phyloP scores from a whole-genome alignment of 2,797 vertebrate species.

The Pteronotus mesoamericanus region DNA sequence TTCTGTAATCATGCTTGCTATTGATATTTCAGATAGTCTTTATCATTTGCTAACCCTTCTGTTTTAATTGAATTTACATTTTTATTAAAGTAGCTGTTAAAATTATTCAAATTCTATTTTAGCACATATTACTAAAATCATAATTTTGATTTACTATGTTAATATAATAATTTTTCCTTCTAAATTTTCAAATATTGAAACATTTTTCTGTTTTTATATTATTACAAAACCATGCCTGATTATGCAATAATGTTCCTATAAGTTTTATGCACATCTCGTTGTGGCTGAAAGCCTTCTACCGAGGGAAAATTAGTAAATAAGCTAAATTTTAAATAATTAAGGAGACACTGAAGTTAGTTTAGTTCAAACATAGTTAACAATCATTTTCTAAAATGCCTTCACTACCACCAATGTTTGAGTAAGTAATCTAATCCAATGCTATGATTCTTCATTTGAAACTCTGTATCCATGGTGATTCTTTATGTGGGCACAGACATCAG shows the following conservation, averaged over 20 bases:
- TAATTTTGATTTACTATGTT: neutral
- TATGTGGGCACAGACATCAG: neutral
- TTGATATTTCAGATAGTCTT: neutral
- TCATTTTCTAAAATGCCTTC: neutral
- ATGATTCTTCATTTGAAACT: neutral
- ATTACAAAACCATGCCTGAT: neutral
- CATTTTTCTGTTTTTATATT: neutral
- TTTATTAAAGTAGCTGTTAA: neutral
- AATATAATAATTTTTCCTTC: neutral
- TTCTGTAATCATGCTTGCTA: neutral
- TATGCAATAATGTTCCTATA: neutral
- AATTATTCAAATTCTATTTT: neutral
- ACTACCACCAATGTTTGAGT: neutral
- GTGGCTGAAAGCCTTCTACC: neutral
- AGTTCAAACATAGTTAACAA: neutral
- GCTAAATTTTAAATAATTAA: neutral
- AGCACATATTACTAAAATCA: neutral
- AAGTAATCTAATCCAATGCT: neutral
- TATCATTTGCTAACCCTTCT: neutral
- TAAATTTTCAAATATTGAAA: neutral
- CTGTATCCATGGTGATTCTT: neutral
- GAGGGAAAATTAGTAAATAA: neutral
- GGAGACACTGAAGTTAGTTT: neutral
- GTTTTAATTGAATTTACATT: neutral
- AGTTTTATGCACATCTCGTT: neutral